phyloP scores from a whole-genome alignment of 1,140 invertebrate genomes.

The Drosophila teissieri region DNA sequence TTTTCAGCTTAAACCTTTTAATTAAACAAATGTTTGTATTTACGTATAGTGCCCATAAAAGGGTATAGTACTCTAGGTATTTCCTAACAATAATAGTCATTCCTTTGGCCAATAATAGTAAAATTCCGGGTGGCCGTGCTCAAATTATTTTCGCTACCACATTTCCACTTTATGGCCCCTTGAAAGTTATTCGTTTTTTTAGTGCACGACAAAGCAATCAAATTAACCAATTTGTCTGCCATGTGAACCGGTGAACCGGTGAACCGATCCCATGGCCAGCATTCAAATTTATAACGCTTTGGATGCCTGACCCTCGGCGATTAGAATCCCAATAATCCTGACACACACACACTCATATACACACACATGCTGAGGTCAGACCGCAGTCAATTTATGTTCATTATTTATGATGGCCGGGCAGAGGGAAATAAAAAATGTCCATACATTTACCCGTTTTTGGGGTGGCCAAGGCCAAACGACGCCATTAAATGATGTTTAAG shows the following conservation, averaged over 20 bases:
- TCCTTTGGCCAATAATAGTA: not conserved
- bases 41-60: not conserved
- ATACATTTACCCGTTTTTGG: conserved; percentile 22
- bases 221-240: conserved; percentile 52
- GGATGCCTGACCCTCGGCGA: conserved; percentile 40
- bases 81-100: not conserved
- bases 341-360: conserved; percentile 4
- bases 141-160: conserved; percentile 7
- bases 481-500: conserved; percentile 52
- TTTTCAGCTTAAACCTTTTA: not conserved
- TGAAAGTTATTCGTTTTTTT: conserved; percentile 24
- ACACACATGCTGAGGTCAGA: conserved; percentile 33
- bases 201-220: conserved; percentile 49
- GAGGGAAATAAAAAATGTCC: conserved; percentile 57
- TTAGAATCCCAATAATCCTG: conserved; percentile 48
- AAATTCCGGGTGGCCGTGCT: not conserved
- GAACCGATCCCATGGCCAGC: conserved; percentile 26
- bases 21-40: not conserved
- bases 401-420: conserved; percentile 57
- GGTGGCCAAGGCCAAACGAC: conserved; percentile 38
- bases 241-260: conserved; percentile 28
- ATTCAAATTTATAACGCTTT: conserved; percentile 53
- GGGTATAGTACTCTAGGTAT: conserved; percentile 6
- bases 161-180: conserved; percentile 19
- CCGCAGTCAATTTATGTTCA: conserved; percentile 57